phyloP scores from a whole-genome alignment of 2,888 invertebrate species.

The Hirtodrosophila cameraria region DNA sequence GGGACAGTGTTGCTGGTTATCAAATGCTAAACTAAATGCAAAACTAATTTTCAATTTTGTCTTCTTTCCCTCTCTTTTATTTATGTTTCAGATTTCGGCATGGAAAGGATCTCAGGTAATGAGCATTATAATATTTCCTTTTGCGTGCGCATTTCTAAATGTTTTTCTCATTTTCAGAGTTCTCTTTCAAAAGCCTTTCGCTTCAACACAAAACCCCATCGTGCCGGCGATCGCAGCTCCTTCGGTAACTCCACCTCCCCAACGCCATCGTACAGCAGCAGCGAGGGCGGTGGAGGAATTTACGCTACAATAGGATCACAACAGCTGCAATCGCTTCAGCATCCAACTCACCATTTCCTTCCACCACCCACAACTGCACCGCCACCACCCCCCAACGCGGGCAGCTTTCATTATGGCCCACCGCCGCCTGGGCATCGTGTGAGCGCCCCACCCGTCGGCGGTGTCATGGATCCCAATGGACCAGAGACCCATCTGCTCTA shows the following conservation, averaged over 20 bases:
- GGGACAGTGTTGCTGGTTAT: neutral
- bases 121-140: neutral
- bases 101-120: conserved; percentile 84
- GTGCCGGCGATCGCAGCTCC: conserved; percentile 82
- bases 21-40: neutral
- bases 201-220: conserved; percentile 83
- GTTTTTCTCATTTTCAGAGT: conserved; percentile 65
- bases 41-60: conserved; percentile 26
- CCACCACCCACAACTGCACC: conserved; percentile 83
- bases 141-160: neutral
- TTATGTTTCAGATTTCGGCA: conserved; percentile 81
- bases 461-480: conserved; percentile 59
- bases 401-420: conserved; percentile 62
- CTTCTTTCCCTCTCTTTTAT: conserved; percentile 27
- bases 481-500: conserved; percentile 79
- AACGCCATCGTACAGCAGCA: conserved; percentile 84
- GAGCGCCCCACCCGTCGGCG: conserved; percentile 82
- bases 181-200: conserved; percentile 84
- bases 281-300: conserved; percentile 84
- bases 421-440: conserved; percentile 82
- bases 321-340: conserved; percentile 52
- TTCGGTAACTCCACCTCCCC: conserved; percentile 84
- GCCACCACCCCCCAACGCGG: conserved; percentile 75
- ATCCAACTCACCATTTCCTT: conserved; percentile 66
- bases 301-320: conserved; percentile 83